A percentile compares a stretch with the other conserved stretches of the same genome.
These are phyloP conservation scores for Lophotis ruficrista DNA, from an alignment of 2,113 vertebrate genomes.

Conservation along the genomic window DNA sequence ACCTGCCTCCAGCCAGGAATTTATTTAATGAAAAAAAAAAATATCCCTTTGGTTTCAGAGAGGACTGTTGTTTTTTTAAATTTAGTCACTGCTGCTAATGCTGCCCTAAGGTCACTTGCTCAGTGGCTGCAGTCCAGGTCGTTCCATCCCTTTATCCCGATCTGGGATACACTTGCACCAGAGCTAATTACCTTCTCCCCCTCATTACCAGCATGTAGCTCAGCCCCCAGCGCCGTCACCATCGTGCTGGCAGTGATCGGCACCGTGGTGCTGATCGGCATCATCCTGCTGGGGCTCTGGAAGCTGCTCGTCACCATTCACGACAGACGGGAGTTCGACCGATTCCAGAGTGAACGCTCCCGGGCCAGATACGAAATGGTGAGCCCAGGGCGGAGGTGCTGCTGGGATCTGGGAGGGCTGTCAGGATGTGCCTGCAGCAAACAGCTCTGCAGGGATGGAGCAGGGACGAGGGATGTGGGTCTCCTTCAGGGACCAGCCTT, in stretches of 20 bases:
- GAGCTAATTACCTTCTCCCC: background rate
- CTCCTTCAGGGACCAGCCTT: background rate
- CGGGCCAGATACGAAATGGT: slow-evolving; percentile 96
- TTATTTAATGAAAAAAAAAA: background rate
- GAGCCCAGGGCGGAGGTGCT: background rate
- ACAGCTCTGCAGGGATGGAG: background rate
- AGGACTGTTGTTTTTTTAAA: background rate
- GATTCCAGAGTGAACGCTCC: slow-evolving; percentile 91
- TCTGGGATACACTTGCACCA: fast-evolving
- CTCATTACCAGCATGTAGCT: slow-evolving; percentile 81
- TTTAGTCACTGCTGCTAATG: background rate
- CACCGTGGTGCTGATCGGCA: slow-evolving; percentile 88
- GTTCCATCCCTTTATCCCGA: fast-evolving
- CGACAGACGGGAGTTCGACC: slow-evolving; percentile 89
- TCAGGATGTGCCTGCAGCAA: fast-evolving
- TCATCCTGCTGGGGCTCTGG: slow-evolving; percentile 88
- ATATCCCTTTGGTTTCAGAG: background rate
- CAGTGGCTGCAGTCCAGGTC: background rate
- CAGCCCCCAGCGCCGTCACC: slow-evolving; percentile 78
- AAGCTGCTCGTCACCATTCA: slow-evolving; percentile 95
- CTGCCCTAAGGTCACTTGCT: background rate
- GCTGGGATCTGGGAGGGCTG: fast-evolving
- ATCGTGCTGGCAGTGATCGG: slow-evolving; percentile 91
- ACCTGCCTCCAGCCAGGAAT: background rate
- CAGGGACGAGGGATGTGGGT: fast-evolving